These are phyloP conservation scores for Neosilurus mollespiculum DNA, from an alignment of 2,797 vertebrate genomes.

Conservation along the genomic window DNA sequence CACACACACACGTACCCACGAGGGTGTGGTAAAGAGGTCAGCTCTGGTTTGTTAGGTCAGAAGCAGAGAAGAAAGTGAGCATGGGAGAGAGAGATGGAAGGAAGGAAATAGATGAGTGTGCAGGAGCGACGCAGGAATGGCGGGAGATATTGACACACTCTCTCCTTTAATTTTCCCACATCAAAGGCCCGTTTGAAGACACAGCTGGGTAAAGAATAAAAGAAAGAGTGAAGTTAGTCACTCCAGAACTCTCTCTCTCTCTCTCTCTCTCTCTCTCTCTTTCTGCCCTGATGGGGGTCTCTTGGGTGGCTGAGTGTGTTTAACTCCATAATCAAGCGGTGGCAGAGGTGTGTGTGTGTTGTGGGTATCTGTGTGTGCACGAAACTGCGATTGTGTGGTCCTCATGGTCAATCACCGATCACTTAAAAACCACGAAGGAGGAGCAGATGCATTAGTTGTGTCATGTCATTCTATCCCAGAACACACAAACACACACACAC, in stretches of 20 bases:
- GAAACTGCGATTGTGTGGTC: constrained; percentile 69
- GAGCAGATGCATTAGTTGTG: constrained; percentile 70
- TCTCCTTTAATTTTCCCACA: constrained; percentile 80
- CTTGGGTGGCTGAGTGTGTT: constrained; percentile 70
- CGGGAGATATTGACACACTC: constrained; percentile 83
- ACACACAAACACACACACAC: constrained; percentile 67
- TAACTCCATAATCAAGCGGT: constrained; percentile 48
- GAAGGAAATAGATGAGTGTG: constrained; percentile 74
- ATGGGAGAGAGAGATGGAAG: constrained; percentile 52
- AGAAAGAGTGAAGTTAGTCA: constrained; percentile 85
- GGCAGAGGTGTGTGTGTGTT: constrained; percentile 24
- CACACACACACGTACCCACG: constrained; percentile 10
- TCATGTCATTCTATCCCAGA: constrained; percentile 60
- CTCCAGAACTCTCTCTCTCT: constrained; percentile 72
- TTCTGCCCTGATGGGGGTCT: constrained; percentile 77
- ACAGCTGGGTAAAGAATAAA: constrained; percentile 84
- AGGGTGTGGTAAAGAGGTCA: constrained; percentile 62
- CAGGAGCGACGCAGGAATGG: constrained; percentile 64
- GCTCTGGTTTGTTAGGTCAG: constrained; percentile 69
- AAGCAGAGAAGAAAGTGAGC: constrained; percentile 64
- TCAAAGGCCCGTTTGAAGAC: constrained; percentile 83
- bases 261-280: constrained; percentile 54
- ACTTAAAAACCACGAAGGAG: constrained; percentile 71
- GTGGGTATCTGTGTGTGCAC: constrained; percentile 39
- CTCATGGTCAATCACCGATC: constrained; percentile 74